These are phyloP conservation scores for Drosophila ohnishii DNA, from an alignment of 1,140 invertebrate genomes.

Conservation along the genomic window DNA sequence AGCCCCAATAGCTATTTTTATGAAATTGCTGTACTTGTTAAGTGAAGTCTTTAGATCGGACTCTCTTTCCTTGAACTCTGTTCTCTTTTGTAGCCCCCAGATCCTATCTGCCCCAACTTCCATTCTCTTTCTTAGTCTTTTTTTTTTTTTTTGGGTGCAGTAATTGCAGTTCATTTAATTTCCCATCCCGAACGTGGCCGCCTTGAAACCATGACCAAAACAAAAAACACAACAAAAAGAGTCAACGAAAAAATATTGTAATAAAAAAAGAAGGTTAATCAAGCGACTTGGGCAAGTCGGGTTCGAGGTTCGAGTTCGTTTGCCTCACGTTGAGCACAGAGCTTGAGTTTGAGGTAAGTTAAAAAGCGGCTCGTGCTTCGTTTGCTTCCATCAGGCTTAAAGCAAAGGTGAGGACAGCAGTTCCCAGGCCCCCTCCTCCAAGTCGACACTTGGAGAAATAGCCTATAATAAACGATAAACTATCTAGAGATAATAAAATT, in stretches of 20 bases:
- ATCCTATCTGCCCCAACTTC: constrained; percentile 31
- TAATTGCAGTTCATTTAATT: constrained; percentile 59
- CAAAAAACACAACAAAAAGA: constrained; percentile 37
- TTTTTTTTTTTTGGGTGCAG: constrained; percentile 41
- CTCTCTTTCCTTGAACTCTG: constrained; percentile 41
- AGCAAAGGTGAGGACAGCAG: constrained; percentile 55
- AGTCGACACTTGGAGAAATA: constrained; percentile 8
- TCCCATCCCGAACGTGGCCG: constrained; percentile 50
- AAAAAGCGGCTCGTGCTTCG: constrained; percentile 41
- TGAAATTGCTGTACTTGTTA: constrained; percentile 1
- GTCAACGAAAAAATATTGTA: constrained; percentile 55
- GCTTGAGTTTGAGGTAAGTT: constrained; percentile 37
- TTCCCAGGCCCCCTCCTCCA: constrained; percentile 50
- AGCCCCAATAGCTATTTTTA: not conserved
- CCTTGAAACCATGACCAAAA: constrained; percentile 57
- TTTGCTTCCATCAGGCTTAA: constrained; percentile 40
- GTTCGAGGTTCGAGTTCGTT: constrained; percentile 28
- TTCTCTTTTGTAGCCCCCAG: constrained; percentile 22
- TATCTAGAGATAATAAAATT: no score
- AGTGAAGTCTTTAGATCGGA: not conserved
- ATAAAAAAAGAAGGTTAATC: constrained; percentile 72
- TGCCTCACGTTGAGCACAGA: constrained; percentile 22
- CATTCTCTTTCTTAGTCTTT: constrained; percentile 31
- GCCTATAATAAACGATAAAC: no score
- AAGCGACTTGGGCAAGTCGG: constrained; percentile 56